Evolutionary conservation across 2,113 vertebrate genomes (phyloP).

Genomic region (Solenodon paradoxus): DNA sequence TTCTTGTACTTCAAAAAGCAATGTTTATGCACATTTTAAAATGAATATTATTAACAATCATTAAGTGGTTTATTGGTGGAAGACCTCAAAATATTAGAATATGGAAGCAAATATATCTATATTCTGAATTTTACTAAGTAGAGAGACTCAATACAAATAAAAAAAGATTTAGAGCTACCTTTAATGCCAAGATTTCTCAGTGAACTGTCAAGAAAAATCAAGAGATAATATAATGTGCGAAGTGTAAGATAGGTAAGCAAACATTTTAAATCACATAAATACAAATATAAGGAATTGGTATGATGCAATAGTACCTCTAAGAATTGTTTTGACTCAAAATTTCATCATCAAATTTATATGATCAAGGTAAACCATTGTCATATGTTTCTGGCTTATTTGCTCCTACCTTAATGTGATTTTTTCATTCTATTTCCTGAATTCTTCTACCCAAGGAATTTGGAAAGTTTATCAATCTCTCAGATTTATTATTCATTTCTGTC

Average conservation of each 20-base stretch:
- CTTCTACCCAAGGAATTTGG: background rate
- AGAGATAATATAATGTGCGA: background rate
- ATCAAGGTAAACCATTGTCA: background rate
- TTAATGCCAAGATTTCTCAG: background rate
- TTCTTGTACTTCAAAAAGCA: background rate
- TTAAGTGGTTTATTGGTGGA: background rate
- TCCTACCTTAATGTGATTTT: background rate
- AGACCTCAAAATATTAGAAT: background rate
- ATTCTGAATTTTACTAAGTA: background rate
- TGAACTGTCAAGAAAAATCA: background rate
- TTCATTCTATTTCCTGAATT: background rate
- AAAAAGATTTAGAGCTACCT: background rate
- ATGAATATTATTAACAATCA: background rate
- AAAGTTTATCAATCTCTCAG: conserved; percentile 4
- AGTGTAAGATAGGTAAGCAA: background rate
- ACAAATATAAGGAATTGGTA: background rate
- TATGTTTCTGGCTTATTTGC: background rate
- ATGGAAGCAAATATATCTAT: background rate
- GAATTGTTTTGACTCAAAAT: background rate
- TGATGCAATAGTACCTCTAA: background rate
- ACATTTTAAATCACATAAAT: conserved; percentile 4
- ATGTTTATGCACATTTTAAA: background rate
- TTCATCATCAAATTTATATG: background rate
- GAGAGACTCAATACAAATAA: background rate
- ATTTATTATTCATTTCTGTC: conserved; percentile 9